Evolutionary conservation across 2,888 invertebrate genomes (phyloP).

Genomic region (Hirudinaria manillensis): DNA sequence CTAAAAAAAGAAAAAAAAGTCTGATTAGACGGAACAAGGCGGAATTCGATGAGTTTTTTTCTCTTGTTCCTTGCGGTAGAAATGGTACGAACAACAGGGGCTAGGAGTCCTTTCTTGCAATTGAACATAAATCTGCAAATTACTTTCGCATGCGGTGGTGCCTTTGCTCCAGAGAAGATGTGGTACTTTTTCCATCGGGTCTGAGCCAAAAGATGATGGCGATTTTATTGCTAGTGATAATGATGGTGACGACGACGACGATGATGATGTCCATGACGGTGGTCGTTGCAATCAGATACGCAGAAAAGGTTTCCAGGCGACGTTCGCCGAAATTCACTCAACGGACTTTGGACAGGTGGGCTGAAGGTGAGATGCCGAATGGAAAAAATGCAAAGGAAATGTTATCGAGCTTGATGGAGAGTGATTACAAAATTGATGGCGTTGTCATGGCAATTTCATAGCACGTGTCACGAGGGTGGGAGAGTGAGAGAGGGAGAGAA

Average conservation of each 20-base stretch:
- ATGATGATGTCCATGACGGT: not conserved
- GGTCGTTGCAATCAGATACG: not conserved
- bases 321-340: not conserved
- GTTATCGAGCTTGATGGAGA: not conserved
- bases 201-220: slow-evolving; percentile 23
- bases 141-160: not conserved
- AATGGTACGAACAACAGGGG: no score
- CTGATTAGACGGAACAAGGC: no score
- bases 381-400: not conserved
- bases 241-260: slow-evolving; percentile 15
- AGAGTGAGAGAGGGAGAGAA: slow-evolving; percentile 7
- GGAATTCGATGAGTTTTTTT: no score
- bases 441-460: no score
- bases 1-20: no score
- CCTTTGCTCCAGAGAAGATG: not conserved
- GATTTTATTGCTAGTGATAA: slow-evolving; percentile 30
- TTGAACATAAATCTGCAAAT: no score
- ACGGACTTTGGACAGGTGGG: not conserved
- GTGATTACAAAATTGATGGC: not conserved
- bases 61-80: no score
- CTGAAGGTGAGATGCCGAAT: not conserved
- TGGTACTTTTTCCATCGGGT: not conserved
- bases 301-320: not conserved
- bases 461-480: not conserved
- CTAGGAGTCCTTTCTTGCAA: no score